Evolutionary conservation across 2,888 invertebrate species (phyloP).

Genomic region (Prenolepis imparis): DNA sequence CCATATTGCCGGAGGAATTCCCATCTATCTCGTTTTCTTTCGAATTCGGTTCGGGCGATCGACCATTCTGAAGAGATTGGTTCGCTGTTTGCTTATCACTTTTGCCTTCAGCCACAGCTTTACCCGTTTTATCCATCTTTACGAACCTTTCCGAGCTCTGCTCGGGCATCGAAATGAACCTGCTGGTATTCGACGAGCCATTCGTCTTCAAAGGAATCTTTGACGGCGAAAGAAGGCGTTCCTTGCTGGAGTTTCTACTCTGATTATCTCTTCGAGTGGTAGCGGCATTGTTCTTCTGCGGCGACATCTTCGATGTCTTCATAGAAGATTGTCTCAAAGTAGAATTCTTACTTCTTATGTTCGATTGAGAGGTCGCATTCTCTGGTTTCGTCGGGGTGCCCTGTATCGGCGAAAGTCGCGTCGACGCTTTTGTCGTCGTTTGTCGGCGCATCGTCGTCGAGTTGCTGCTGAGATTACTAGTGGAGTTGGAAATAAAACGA

Average conservation of each 20-base stretch:
- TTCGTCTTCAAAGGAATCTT: conserved; percentile 81
- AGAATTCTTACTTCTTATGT: conserved; percentile 45
- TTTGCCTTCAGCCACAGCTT: conserved; percentile 49
- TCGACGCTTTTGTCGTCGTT: conserved; percentile 48
- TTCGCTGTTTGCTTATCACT: conserved; percentile 30
- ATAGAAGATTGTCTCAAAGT: conserved; percentile 56
- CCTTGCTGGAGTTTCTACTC: conserved; percentile 61
- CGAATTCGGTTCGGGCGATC: conserved; percentile 45
- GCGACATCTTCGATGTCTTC: conserved; percentile 66
- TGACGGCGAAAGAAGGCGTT: conserved; percentile 77
- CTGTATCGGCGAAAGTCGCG: conserved; percentile 81
- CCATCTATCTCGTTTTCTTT: conserved; percentile 45
- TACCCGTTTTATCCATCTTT: conserved; percentile 41
- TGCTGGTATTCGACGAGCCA: conserved; percentile 59
- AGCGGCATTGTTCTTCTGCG: conserved; percentile 63
- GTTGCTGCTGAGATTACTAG: conserved; percentile 20
- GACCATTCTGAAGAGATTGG: conserved; percentile 27
- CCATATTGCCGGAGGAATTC: conserved; percentile 59
- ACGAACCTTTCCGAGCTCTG: conserved; percentile 43
- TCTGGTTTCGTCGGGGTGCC: conserved; percentile 82
- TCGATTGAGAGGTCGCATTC: conserved; percentile 49
- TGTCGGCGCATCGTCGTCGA: conserved; percentile 48
- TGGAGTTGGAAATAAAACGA: conserved; percentile 40
- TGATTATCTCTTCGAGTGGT: conserved; percentile 59
- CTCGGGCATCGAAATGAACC: conserved; percentile 59